Percentiles rank a stretch among this genome's conserved stretches.
phyloP scores from a whole-genome alignment of 2,888 invertebrate species.

The Mesorhabditis belari region DNA sequence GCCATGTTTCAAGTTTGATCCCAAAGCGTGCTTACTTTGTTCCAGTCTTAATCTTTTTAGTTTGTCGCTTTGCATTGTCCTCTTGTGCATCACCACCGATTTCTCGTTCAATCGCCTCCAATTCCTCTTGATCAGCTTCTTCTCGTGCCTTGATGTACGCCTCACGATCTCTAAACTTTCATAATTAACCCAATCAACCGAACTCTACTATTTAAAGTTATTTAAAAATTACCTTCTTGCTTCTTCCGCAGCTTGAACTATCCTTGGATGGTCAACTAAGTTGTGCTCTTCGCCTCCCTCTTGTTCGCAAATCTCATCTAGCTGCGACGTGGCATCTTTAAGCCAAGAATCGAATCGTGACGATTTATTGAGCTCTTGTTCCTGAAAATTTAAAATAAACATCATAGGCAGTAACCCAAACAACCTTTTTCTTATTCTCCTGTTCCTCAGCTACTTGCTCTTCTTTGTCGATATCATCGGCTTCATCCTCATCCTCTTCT shows the following conservation, averaged over 20 bases:
- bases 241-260: constrained; percentile 8
- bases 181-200: neutral
- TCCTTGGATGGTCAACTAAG: constrained; percentile 15
- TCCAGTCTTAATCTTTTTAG: neutral
- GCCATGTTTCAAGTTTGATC: too few relatives aligned
- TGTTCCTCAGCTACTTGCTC: constrained; percentile 12
- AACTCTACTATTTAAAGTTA: neutral
- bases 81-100: neutral
- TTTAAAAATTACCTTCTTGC: constrained; percentile 2
- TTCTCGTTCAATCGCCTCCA: constrained; percentile 1
- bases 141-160: constrained; percentile 8
- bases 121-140: constrained; percentile 8
- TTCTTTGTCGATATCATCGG: constrained; percentile 12
- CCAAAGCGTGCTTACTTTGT: neutral
- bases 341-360: constrained; percentile 46
- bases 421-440: constrained; percentile 12
- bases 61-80: neutral
- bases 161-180: constrained; percentile 3
- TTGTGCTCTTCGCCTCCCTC: constrained; percentile 20
- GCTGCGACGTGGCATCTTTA: constrained; percentile 28
- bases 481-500: constrained; percentile 14
- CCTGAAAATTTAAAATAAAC: constrained; percentile 1
- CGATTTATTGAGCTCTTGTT: constrained; percentile 23
- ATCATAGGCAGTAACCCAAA: neutral
- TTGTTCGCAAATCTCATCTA: constrained; percentile 25